Evolutionary conservation across 1,140 invertebrate genomes (phyloP), one percentile per base, ranked within the genome.

Genomic region (Polyergus mexicanus): DNA sequence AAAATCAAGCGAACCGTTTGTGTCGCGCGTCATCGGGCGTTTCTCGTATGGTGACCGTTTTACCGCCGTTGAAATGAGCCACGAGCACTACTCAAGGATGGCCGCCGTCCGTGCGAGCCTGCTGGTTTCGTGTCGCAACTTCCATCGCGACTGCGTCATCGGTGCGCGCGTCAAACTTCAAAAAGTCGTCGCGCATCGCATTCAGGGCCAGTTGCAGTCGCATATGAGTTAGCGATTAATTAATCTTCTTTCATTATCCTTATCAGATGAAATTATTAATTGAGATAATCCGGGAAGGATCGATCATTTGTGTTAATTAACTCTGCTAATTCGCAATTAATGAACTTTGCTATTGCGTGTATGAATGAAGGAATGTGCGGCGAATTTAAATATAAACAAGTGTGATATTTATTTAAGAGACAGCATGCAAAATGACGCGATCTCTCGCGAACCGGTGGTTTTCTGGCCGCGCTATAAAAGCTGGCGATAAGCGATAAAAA

Each of bases 81-180:
- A 81, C 77, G 86, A 84, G 88, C 88, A 88, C 86, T 51, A 51
- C 4, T 92, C 92, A 94, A 93, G 91, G 92, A 94, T 94, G 92
- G 90, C 91, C 88, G 91, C 90, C 89, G 68, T 86, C 69, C 83
- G 25, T 60, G 51, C 72, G 72, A 89, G 88, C 63, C 62, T 56
- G 83, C 2, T 25, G 47, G 62, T 28, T 60, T 83, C 65, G 85
- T 90, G 88, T 90, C 88, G 88, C 88, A 90, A 90, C 88, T 86
- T 89, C 86, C 86, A 91, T 86, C 56, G n/a, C 76, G 89, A 89
- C 89, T 74, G 69, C 84, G 76, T 89, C 88, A 86, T 86, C 88
- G 69, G 54, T 47, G 63, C 35, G 72, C 75, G 65, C 51, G 58
- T 86, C 65, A 32, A 25, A 32, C 81, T 65, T 84, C 10, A 63